Evolutionary conservation across 2,113 vertebrate species (phyloP), one percentile per base, ranked within the genome.

Genomic region (Mustela lutreola): DNA sequence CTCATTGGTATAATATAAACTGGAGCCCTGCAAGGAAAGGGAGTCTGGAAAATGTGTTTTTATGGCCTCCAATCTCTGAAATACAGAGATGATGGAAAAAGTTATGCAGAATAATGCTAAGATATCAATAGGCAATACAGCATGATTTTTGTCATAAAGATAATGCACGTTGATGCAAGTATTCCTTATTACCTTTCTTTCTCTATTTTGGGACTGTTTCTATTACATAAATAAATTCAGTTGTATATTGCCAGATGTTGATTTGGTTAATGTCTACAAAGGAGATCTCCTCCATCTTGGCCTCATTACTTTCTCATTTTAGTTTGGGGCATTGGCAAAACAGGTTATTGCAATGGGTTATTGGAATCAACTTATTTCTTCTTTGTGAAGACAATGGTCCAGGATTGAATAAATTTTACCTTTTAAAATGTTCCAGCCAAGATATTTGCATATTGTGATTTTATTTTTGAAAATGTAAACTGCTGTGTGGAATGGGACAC

Each of bases 281-380:
- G 24, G 22, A 80, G 39, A 92, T 92, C 11, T 83, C 67, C 21
- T 86, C 67, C 53, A 88, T 71, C 11, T 58, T 91, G n/a, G 28
- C 15, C 78, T 95, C 42, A 84, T 88, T 90, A 88, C 24, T 90
- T 96, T 92, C 56, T 97, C 42, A 33, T 92, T 95, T 90, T 56
- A 48, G 36, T 42, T 60, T 9, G 11, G 60, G 36, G 21, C 33
- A 80, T 45, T 18, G 95, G 33, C 45, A 89, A 89, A 94, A 71
- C 16, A 86, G 31, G 7, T 53, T 92, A 67, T 81, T 93, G n/a
- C 16, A 90, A 79, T 9, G 1, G 45, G 11, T 81, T 65, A 83
- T 7, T 92, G 42, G 62, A 96, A 91, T 65, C 28, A 88, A 93
- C 91, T 93, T n/a, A 53, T 93, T 94, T 86, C 67, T 73, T 89